Percentiles rank a stretch among this genome's conserved stretches.
phyloP scores from a whole-genome alignment of 1,140 invertebrate genomes.

The Bicyclus anynana region DNA sequence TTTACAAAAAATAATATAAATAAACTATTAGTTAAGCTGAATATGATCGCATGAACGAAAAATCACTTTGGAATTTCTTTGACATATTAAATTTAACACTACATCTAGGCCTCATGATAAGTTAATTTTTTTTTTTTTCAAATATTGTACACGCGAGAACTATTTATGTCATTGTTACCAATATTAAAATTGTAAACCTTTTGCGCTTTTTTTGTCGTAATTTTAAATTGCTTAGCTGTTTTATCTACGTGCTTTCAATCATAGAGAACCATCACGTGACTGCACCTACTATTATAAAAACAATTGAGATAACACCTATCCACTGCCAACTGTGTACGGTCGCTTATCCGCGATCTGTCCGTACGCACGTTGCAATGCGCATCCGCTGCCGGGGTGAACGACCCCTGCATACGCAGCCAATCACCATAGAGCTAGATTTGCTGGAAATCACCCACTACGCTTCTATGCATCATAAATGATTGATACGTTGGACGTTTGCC shows the following conservation, averaged over 20 bases:
- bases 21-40: too few species aligned
- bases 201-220: too few species aligned
- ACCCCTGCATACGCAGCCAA: slow-evolving; percentile 34
- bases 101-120: too few species aligned
- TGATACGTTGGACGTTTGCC: neutral
- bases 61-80: too few species aligned
- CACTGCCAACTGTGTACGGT: neutral
- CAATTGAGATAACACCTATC: slow-evolving; percentile 2
- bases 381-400: slow-evolving; percentile 57
- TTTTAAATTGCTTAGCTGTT: neutral
- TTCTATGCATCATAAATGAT: slow-evolving; percentile 4
- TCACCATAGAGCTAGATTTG: slow-evolving; percentile 28
- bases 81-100: too few species aligned
- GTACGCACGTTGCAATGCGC: slow-evolving; percentile 41
- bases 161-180: too few species aligned
- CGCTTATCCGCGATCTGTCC: slow-evolving; percentile 52
- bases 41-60: too few species aligned
- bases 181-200: too few species aligned
- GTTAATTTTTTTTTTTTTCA: too few species aligned
- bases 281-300: neutral
- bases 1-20: too few species aligned
- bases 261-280: neutral
- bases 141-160: too few species aligned
- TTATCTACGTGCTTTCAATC: neutral
- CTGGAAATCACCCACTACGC: slow-evolving; percentile 33